Conservation (phyloP, 2,888 invertebrate species). For the Brachypterus glaber region DNA sequence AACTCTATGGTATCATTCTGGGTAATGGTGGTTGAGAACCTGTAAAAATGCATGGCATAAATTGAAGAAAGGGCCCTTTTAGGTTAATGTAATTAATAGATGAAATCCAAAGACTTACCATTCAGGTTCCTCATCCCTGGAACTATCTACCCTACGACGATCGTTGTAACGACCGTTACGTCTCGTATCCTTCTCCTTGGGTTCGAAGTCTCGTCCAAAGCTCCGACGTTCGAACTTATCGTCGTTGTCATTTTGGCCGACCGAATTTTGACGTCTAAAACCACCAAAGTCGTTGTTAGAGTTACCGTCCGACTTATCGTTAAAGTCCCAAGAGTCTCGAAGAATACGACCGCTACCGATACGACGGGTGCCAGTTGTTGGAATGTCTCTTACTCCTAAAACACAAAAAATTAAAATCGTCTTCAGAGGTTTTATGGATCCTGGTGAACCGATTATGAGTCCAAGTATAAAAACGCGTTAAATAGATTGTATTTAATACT, state of each 20-base stretch:
- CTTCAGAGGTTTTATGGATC: too few species aligned
- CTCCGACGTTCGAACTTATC: conserved; percentile 24
- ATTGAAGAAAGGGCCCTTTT: too few species aligned
- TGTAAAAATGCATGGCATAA: too few species aligned
- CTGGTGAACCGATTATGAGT: too few species aligned
- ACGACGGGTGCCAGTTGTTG: conserved; percentile 42
- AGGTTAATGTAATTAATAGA: too few species aligned
- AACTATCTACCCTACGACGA: conserved; percentile 28
- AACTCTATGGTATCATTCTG: conserved; percentile 88
- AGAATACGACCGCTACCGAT: conserved; percentile 81
- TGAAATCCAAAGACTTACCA: conserved; percentile 18
- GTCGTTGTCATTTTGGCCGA: conserved; percentile 22
- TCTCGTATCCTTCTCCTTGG: conserved; percentile 25
- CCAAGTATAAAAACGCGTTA: too few species aligned
- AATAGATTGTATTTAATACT: too few species aligned
- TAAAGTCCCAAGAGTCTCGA: conserved; percentile 37
- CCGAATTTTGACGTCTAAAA: conserved; percentile 25
- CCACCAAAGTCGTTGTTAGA: conserved; percentile 23
- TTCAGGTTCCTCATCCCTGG: conserved; percentile 42
- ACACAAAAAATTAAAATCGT: conserved; percentile 6
- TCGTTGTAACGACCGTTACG: conserved; percentile 24
- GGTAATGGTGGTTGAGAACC: conserved; percentile 82
- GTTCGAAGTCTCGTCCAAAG: conserved; percentile 24
- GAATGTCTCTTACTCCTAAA: conserved; percentile 26
- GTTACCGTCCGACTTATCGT: conserved; percentile 24